Conservation (phyloP, 2,797 vertebrate species). For the Rachycentron canadum region DNA sequence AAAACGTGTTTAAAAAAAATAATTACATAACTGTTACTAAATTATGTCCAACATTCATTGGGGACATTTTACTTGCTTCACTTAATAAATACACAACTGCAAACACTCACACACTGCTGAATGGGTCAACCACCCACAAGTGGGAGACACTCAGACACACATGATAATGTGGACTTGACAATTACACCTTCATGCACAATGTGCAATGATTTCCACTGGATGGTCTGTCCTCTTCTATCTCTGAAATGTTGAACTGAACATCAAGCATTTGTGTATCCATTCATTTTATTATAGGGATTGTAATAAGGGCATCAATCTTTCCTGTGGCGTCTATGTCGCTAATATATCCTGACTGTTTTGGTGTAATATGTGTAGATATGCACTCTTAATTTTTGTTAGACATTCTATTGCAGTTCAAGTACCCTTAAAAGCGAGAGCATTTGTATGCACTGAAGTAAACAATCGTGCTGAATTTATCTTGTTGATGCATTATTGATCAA, state of each 20-base stretch:
- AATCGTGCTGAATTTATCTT: constrained; percentile 46
- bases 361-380: constrained; percentile 1
- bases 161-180: constrained; percentile 3
- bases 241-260: constrained; percentile 1
- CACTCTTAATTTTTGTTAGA: constrained; percentile 14
- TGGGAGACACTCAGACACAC: neutral
- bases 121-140: constrained; percentile 3
- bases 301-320: neutral
- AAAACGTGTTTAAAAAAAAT: neutral
- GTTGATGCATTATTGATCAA: constrained; percentile 65
- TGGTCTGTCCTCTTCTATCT: constrained; percentile 4
- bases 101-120: neutral
- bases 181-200: constrained; percentile 12
- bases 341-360: neutral
- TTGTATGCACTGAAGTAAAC: constrained; percentile 47
- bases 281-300: neutral
- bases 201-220: neutral
- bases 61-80: neutral
- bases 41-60: neutral
- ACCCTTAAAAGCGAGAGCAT: constrained; percentile 26
- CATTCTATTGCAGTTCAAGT: constrained; percentile 24
- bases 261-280: constrained; percentile 3
- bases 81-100: neutral
- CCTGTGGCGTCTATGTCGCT: neutral
- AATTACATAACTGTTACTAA: neutral